Evolutionary conservation across 2,113 vertebrate species (phyloP), one percentile per base, ranked within the genome.

Genomic region (Hoplias malabaricus): DNA sequence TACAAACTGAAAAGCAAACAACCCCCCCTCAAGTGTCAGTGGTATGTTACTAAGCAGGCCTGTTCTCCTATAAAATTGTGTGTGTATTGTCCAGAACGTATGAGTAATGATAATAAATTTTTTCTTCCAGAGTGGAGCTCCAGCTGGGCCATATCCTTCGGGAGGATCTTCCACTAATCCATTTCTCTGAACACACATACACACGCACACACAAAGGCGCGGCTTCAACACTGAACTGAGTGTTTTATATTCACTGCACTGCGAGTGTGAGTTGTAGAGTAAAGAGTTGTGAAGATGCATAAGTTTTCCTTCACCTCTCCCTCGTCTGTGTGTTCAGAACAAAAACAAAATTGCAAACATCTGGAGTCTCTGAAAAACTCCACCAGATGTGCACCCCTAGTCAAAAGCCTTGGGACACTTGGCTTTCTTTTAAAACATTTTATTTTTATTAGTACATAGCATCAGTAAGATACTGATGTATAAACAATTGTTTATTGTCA

Each of bases 141-240:
- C 94, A 50, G 91, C 93, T 1, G 96, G 95, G 86, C 90, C 95
- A 16, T 98, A 95, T 91, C 94, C 95, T 82, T 86, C 94, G 80
- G 95, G 96, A 89, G 94, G 92, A 84, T 95, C 96, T 56, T 95
- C 96, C 86, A 98, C 96, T 87, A 99, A 99, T 87, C 97, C 97
- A 85, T 99, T 99, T 91, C 97, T 99, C 94, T 99, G 80, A 80
- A 79, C 6, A 9, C 67, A 70, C 79, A 53, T 5, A 36, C 61
- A 56, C 62, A 43, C 59, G 16, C 67, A 13, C 43, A 40, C 56
- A 68, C 25, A 46, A 75, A 72, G 48, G 43, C 56, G 42, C 31
- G 14, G 65, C 69, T 42, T 65, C 25, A 43, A 75, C 59, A 54
- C 75, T 73, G 63, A 59, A 70, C 43, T 38, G 69, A 29, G 65